Evolutionary conservation across 2,113 vertebrate genomes (phyloP), one percentile per base, ranked within the genome.

Genomic region (Aramus guarauna): DNA sequence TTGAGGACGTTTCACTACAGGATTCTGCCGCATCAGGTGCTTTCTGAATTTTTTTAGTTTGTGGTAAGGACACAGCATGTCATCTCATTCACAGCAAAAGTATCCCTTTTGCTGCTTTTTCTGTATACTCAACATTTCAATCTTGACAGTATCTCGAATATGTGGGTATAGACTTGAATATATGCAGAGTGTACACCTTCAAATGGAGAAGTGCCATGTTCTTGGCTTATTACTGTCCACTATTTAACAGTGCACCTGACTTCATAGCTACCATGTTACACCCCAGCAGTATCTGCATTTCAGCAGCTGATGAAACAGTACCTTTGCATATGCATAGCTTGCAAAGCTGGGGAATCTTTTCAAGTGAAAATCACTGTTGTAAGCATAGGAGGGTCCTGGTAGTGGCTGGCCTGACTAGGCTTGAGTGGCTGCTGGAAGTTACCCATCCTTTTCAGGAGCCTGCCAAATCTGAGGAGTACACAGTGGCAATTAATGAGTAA

Each of bases 211-310:
- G 34, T 62, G 41, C 30, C 2, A 2, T 62, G 85, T 67, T 80
- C 43, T 43, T 68, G 56, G 26, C 36, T 37, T 66, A 3, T 27
- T 64, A 3, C 5, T 56, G 19, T 17, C 43, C 27, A 1, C n/a
- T 82, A 0, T 60, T 64, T 17, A 75, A 20, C 0, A 1, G 23
- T 22, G 56, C 41, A 32, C 30, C 29, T 41, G n/a, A 2, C 30
- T 66, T 36, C 37, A 4, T 16, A 7, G 39, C 47, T 58, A 1
- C 81, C 18, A 0, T 7, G 34, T 71, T 60, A 26, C 34, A 0
- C 27, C 26, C 9, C 59, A n/a, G 56, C 2, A 3, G 23, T 67
- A 27, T 23, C 43, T 80, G 80, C 5, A 1, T 39, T n/a, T 60
- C 43, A 39, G 62, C 27, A 16, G 13, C 59, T 86, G 60, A 14